A percentile compares a stretch with the other conserved stretches of the same genome.
These are phyloP conservation scores for Rhabdornis inornatus DNA, from an alignment of 2,113 vertebrate genomes.

Conservation along the genomic window DNA sequence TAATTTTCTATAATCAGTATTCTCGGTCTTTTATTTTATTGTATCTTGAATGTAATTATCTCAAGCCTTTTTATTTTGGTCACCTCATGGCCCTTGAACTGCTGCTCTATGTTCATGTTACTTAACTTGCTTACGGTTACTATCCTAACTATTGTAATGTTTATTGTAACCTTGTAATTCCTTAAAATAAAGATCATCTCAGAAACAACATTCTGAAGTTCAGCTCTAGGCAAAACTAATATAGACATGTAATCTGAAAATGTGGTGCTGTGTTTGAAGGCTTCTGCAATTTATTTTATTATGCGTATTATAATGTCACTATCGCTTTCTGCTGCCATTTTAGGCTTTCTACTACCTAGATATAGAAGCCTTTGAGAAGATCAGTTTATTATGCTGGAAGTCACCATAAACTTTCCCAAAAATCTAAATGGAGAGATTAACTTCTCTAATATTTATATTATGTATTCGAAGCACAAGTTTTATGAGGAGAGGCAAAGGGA, in stretches of 20 bases:
- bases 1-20: not conserved
- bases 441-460: not conserved
- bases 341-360: not conserved
- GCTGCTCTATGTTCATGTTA: not conserved
- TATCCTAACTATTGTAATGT: not conserved
- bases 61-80: not conserved
- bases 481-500: not conserved
- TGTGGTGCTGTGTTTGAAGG: not conserved
- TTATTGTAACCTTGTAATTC: not conserved
- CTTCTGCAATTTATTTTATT: not conserved
- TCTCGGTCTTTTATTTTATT: not conserved
- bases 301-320: not conserved
- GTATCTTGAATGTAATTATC: not conserved
- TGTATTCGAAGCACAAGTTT: not conserved
- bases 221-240: not conserved
- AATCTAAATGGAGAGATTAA: not conserved
- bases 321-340: not conserved
- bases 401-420: not conserved
- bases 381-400: not conserved
- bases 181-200: not conserved
- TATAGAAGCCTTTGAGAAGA: not conserved
- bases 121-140: not conserved
- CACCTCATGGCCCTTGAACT: not conserved
- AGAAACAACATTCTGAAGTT: not conserved
- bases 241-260: not conserved